Evolutionary conservation across 2,113 vertebrate species (phyloP), one percentile per base, ranked within the genome.

Genomic region (Apus apus): DNA sequence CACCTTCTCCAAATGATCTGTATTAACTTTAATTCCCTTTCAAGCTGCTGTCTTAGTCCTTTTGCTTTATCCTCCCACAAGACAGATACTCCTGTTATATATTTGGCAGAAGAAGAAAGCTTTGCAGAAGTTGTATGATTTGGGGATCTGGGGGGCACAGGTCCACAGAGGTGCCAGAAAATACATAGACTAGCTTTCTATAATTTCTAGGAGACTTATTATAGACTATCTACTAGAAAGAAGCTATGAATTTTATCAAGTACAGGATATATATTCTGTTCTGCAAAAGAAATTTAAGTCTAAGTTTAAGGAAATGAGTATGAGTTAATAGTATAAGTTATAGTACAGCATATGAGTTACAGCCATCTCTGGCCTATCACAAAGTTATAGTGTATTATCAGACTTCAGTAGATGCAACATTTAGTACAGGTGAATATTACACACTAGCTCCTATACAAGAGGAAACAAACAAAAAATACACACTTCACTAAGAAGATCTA

Each of bases 111-210:
- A 54, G 3, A 79, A 18, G 65, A 30, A 6, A 60, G 14, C 16
- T 36, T 29, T 5, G 2, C 3, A 43, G 38, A 21, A 90, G 18
- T 34, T 2, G 6, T 0, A 26, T 0, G 3, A 53, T 32, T 22
- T 9, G 43, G 14, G 15, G 22, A 3, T 3, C 11, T 43, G 19
- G 30, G 13, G 2, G 8, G 5, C 8, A 70, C 15, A 85, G 5
- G 18, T 30, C 58, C 32, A 32, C 4, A 1, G 14, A 38, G 4
- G 9, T 23, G n/a, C 15, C 45, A 78, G 10, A 36, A 22, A 89
- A 51, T 5, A 64, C 16, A 85, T 8, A 65, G 16, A 29, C 11
- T 19, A 27, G 5, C 16, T 84, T 87, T 15, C 38, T 29, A 57
- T 65, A 56, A 67, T 57, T 74, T 36, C 21, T 48, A 6, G 7